Conservation (phyloP, 1,140 invertebrate species). For the Lepidostoma basale region DNA sequence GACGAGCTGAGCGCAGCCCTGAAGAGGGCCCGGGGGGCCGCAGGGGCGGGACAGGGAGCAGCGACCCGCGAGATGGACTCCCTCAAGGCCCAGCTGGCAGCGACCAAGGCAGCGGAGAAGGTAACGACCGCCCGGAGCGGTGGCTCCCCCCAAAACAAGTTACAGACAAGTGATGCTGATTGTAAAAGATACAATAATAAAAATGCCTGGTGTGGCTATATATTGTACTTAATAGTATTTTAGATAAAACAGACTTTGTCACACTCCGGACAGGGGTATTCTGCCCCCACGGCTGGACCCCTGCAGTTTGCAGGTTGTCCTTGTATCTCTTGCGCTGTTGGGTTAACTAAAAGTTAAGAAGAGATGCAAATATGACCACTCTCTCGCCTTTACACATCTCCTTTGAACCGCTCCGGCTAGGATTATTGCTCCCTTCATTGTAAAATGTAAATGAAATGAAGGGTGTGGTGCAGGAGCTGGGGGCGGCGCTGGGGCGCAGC, state of each 20-base stretch:
- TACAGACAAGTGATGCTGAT: neutral
- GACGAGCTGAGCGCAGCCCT: neutral
- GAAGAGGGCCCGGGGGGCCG: constrained; percentile 8
- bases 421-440: neutral
- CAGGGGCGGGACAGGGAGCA: constrained; percentile 12
- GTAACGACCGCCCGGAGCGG: neutral
- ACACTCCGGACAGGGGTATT: too few species aligned
- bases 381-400: too few species aligned
- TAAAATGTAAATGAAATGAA: neutral
- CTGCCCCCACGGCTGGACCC: too few species aligned
- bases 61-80: constrained; percentile 26
- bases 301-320: too few species aligned
- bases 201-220: neutral
- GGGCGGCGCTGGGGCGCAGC: constrained; percentile 1
- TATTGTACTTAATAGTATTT: too few species aligned
- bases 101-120: constrained; percentile 27
- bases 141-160: neutral
- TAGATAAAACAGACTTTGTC: too few species aligned
- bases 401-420: neutral
- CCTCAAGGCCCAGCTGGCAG: constrained; percentile 27
- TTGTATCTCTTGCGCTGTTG: too few species aligned
- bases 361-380: too few species aligned
- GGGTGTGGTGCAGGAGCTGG: constrained; percentile 19
- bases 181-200: neutral
- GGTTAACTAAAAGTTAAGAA: too few species aligned